A percentile compares a stretch with the other conserved stretches of the same genome.
These are phyloP conservation scores for Linnaemya vulpina DNA, from an alignment of 2,888 invertebrate species.

Conservation along the genomic window DNA sequence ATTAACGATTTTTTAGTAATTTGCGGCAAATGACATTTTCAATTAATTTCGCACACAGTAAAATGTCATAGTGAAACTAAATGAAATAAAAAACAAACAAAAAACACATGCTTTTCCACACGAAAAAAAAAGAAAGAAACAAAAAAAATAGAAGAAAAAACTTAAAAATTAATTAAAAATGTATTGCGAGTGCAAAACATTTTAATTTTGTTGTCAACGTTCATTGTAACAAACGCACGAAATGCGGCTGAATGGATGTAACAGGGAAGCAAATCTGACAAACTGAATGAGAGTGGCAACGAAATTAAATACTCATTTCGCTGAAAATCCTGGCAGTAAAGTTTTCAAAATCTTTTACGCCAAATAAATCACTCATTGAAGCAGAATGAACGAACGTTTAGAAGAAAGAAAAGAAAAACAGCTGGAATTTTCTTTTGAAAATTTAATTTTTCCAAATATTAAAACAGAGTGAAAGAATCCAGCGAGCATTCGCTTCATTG, in stretches of 20 bases:
- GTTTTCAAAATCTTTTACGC: slow-evolving; percentile 79
- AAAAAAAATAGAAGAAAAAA: no score
- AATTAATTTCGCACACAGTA: slow-evolving; percentile 77
- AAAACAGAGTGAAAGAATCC: slow-evolving; percentile 39
- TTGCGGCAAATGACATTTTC: slow-evolving; percentile 76
- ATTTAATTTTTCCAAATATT: slow-evolving; percentile 55
- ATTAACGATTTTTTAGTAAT: slow-evolving; percentile 61
- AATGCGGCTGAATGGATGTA: slow-evolving; percentile 18
- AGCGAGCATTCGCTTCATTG: slow-evolving; percentile 72
- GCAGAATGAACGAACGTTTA: slow-evolving; percentile 49
- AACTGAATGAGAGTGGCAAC: slow-evolving; percentile 41
- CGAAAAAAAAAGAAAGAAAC: background rate
- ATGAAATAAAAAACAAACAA: slow-evolving; percentile 36
- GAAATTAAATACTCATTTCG: slow-evolving; percentile 58
- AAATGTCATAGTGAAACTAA: slow-evolving; percentile 62
- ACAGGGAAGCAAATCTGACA: slow-evolving; percentile 23
- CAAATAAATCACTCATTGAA: slow-evolving; percentile 82
- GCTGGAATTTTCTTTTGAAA: slow-evolving; percentile 24
- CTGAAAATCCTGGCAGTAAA: slow-evolving; percentile 39
- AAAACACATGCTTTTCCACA: background rate
- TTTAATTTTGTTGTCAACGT: slow-evolving; percentile 81
- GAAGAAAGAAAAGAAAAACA: slow-evolving; percentile 11
- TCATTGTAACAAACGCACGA: slow-evolving; percentile 57
- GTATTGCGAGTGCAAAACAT: slow-evolving; percentile 78
- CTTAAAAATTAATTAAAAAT: slow-evolving; percentile 81